A percentile compares a stretch with the other conserved stretches of the same genome.
Evolutionary conservation across 2,888 invertebrate species (phyloP).

Genomic region (Amphipoea lucens): DNA sequence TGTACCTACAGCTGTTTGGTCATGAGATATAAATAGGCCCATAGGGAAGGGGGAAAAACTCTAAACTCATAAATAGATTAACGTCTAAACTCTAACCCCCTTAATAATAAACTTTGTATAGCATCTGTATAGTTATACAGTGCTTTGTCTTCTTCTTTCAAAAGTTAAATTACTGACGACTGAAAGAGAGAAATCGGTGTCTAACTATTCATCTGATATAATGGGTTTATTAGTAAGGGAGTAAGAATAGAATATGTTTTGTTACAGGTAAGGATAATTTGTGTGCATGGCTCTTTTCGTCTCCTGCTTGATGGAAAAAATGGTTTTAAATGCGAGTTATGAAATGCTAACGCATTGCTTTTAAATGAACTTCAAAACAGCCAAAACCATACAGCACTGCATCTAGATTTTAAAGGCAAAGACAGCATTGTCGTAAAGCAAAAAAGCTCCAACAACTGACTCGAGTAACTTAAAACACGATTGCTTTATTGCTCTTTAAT

Average conservation of each 20-base stretch:
- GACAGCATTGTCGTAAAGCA: background rate
- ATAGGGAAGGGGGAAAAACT: background rate
- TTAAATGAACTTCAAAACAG: background rate
- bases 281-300: background rate
- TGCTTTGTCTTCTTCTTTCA: no score
- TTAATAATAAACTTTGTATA: no score
- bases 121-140: no score
- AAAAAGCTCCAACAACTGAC: background rate
- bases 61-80: background rate
- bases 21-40: background rate
- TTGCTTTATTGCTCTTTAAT: conserved; percentile 26
- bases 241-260: background rate
- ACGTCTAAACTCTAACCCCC: background rate
- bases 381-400: background rate
- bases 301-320: background rate
- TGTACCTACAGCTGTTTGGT: background rate
- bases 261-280: background rate
- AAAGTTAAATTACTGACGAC: no score
- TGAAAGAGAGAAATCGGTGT: no score
- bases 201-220: no score
- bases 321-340: background rate
- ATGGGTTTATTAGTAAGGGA: no score
- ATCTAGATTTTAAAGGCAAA: background rate
- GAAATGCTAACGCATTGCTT: background rate
- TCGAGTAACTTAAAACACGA: background rate